These are phyloP conservation scores for Microchrysa polita DNA, from an alignment of 2,888 invertebrate genomes.

Conservation along the genomic window DNA sequence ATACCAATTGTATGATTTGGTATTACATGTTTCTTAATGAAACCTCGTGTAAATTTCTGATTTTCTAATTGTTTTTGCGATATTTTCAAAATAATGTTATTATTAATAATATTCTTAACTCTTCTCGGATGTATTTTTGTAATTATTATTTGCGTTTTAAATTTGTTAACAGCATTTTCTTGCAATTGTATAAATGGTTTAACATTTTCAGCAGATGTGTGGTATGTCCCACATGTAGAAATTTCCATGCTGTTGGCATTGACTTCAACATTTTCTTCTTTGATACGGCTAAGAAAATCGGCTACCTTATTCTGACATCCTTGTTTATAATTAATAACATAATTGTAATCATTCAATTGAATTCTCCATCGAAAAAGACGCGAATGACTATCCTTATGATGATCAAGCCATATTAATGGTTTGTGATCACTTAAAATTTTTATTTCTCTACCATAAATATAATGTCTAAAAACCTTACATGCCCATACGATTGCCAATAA, in stretches of 20 bases:
- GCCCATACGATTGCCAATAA: slow-evolving; percentile 13
- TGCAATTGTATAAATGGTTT: not conserved
- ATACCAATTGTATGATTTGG: slow-evolving; percentile 8
- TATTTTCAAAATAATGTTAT: not conserved
- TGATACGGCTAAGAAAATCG: not conserved
- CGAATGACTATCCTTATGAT: too few species aligned
- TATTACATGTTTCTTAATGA: not conserved
- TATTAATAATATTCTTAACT: not conserved
- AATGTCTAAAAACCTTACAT: not conserved
- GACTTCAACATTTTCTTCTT: not conserved
- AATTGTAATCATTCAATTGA: not conserved
- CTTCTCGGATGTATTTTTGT: not conserved
- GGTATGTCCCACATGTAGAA: slow-evolving; percentile 1
- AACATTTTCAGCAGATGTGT: slow-evolving; percentile 2
- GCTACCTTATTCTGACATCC: slow-evolving; percentile 6
- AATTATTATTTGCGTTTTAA: slow-evolving; percentile 19
- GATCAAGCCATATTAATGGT: too few species aligned
- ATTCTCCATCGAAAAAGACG: slow-evolving; percentile 2
- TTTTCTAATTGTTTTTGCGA: not conserved
- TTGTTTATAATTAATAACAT: too few species aligned
- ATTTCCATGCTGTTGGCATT: not conserved
- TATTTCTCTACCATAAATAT: slow-evolving; percentile 15
- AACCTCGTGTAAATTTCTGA: not conserved
- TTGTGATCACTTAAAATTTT: slow-evolving; percentile 2
- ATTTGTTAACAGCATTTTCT: slow-evolving; percentile 1